Conservation (phyloP, 2,888 invertebrate species). For the Drosophila ezoana region DNA sequence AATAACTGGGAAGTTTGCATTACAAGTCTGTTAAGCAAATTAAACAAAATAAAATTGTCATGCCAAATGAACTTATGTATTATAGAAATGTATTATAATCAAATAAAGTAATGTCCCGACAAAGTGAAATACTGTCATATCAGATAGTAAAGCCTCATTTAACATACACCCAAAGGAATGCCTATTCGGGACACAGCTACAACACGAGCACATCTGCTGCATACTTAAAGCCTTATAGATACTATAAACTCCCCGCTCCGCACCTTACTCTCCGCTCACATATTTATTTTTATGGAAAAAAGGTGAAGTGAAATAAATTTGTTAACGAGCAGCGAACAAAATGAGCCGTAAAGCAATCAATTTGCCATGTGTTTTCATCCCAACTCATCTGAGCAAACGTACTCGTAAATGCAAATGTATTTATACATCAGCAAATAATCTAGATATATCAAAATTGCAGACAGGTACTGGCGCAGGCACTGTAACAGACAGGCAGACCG, state of each 20-base stretch:
- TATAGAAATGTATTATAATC: too few relatives aligned
- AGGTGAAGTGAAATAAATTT: constrained; percentile 55
- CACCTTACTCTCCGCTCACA: not conserved
- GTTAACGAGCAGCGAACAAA: constrained; percentile 71
- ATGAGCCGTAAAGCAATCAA: constrained; percentile 81
- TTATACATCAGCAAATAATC: constrained; percentile 55
- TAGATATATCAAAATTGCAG: constrained; percentile 28
- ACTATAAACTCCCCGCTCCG: too few relatives aligned
- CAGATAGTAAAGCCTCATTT: not conserved
- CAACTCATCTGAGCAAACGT: constrained; percentile 44
- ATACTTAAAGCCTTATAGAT: too few relatives aligned
- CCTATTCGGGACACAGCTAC: too few relatives aligned
- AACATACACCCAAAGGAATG: too few relatives aligned
- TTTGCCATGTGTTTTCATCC: constrained; percentile 73
- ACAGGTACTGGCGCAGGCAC: constrained; percentile 27
- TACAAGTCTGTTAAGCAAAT: too few relatives aligned
- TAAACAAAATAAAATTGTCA: too few relatives aligned
- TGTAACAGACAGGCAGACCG: not conserved
- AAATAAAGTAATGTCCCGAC: too few relatives aligned
- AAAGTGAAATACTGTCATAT: not conserved
- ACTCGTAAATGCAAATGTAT: constrained; percentile 66
- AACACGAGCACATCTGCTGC: too few relatives aligned
- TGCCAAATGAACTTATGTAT: too few relatives aligned
- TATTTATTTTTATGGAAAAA: constrained; percentile 41
- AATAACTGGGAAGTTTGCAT: too few relatives aligned